Evolutionary conservation across 2,888 invertebrate species (phyloP), one percentile per base, ranked within the genome.

Genomic region (Eupithecia abbreviata): DNA sequence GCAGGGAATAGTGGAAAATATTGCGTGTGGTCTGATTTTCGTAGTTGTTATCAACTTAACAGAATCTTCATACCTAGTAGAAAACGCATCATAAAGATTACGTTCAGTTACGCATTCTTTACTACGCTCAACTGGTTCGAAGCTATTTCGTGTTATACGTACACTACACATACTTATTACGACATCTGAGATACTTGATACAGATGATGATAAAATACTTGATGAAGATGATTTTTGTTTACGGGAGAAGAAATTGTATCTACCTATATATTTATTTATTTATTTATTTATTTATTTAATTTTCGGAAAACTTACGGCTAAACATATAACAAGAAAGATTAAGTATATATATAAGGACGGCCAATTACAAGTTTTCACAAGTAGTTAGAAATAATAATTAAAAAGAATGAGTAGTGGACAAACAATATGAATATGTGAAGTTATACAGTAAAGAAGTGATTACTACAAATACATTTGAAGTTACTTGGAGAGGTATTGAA

Each of bases 101-200:
- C 55, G 71, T 71, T 67, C 75, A 73, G 71, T 73, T 71, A 71
- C 58, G 77, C 76, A 70, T 76, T 79, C 77, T 77, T 75, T 66
- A 67, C 73, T 77, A 76, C 76, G 75, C 81, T 70, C 71, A 58
- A 72, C 67, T 81, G 79, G 73, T 67, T 80, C 43, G 30, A 58
- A 77, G 79, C 62, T 80, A 82, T 82, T 77, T 65, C 72, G 72
- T 65, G 72, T 70, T 49, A 72, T 47, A 65, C 45, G 30, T 30
- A 30, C 1, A 30, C 0, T 30, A 30, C 1, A 30, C 0, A 41
- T 72, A 72, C 45, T 62, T 43, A 58, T 62, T 42, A 62, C 69
- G 47, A 71, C 55, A 71, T 55, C 15, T 55, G 15, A 41, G 49
- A 71, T 55, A 30, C 30, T 30, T 62, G 62, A 13, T 51, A 55